phyloP scores from a whole-genome alignment of 2,888 invertebrate species.

The Calliopum simillimum region DNA sequence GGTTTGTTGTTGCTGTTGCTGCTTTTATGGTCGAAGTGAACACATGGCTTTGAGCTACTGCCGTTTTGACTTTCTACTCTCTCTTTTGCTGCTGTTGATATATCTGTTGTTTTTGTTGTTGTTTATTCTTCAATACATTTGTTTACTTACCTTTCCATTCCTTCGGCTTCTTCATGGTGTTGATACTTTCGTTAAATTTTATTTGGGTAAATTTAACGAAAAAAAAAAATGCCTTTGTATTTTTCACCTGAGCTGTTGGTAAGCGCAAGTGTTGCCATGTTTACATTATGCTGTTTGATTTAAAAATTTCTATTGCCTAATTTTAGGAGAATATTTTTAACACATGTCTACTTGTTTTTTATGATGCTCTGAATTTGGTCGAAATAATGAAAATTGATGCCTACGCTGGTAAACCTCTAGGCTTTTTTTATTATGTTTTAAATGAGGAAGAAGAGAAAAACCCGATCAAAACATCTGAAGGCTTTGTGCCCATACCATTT shows the following conservation, averaged over 20 bases:
- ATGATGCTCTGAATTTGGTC: background rate
- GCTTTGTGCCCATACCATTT: too few species aligned
- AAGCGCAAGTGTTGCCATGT: conserved; percentile 11
- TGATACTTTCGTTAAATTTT: background rate
- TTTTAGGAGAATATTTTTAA: background rate
- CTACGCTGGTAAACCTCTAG: too few species aligned
- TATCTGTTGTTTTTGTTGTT: conserved; percentile 12
- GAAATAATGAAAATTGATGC: too few species aligned
- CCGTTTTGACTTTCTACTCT: background rate
- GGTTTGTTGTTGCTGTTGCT: too few species aligned
- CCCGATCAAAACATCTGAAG: too few species aligned
- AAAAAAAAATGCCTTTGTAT: background rate
- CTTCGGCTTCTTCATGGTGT: background rate
- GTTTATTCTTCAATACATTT: background rate
- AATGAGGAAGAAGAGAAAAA: too few species aligned
- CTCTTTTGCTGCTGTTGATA: background rate
- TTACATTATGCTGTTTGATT: too few species aligned
- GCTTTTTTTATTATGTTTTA: too few species aligned
- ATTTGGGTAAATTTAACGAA: conserved; percentile 4
- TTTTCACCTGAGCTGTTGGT: conserved; percentile 2
- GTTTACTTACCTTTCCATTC: background rate
- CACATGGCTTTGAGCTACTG: conserved; percentile 11
- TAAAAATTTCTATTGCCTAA: background rate
- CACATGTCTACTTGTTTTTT: background rate
- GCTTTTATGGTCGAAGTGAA: background rate